Evolutionary conservation across 1,140 invertebrate genomes (phyloP), one percentile per base, ranked within the genome.

Genomic region (Leptestheria dahalacensis): DNA sequence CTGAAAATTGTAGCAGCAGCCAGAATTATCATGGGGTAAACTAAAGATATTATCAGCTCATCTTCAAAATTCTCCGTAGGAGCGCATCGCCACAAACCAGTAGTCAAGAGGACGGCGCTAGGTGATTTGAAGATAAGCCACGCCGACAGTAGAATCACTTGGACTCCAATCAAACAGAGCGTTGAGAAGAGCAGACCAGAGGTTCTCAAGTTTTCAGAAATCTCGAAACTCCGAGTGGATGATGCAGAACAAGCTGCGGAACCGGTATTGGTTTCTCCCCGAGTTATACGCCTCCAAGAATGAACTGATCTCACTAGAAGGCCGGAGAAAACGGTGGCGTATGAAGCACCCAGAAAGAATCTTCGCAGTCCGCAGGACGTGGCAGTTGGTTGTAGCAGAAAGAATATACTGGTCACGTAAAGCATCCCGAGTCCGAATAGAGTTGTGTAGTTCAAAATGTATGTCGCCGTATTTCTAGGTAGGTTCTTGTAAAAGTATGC

Each of bases 231-330:
- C 18, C 23, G n/a, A 46, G 56, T 26, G 52, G 41, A 18, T 25
- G 33, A 20, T 9, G 50, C 29, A 12, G 47, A 61, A n/a, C 62
- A 47, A 11, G n/a, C n/a, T 33, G 58, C 25, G 25, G 51, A 26
- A 3, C n/a, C 24, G 1, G 23, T 28, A 2, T 46, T 41, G n/a
- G 48, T 29, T 12, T 21, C 57, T 47, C 61, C n/a, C 49, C 54
- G 12, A 63, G 33, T 28, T 61, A 57, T 28, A n/a, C n/a, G 63
- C 20, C 72, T 61, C 71, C 73, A 76, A 26, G 66, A 69, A 61
- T 74, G 72, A 18, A 75, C 67, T 6, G 75, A 70, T 60, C 77
- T 77, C 0, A 77, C 70, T 48, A 78, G 67, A 62, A 77, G 68
- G 1, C 71, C 70, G 20, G 71, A 67, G 59, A 75, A 77, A 9